Conservation (phyloP, 2,797 vertebrate species). For the Triplophysa yarkandensis region DNA sequence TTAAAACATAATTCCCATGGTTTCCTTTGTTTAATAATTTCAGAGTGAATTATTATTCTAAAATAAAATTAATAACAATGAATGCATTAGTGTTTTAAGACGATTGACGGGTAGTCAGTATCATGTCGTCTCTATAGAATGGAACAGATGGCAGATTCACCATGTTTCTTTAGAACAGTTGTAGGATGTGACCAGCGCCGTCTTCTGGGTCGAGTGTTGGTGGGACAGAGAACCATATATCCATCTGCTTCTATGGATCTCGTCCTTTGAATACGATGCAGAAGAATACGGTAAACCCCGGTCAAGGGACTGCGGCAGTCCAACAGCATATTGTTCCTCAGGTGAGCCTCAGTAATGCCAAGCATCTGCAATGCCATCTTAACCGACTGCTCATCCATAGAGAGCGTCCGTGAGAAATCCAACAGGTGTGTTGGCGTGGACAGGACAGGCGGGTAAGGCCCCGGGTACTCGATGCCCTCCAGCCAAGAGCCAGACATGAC, state of each 20-base stretch:
- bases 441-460: constrained; percentile 53
- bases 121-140: constrained; percentile 69
- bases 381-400: constrained; percentile 65
- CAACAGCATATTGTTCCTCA: constrained; percentile 60
- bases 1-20: too few species aligned
- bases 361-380: constrained; percentile 65
- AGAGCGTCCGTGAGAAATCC: constrained; percentile 51
- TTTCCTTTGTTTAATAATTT: too few species aligned
- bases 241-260: constrained; percentile 60
- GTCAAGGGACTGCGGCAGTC: constrained; percentile 70
- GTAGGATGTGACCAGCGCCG: constrained; percentile 53
- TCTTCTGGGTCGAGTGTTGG: constrained; percentile 50
- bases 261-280: constrained; percentile 72
- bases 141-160: constrained; percentile 64
- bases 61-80: too few species aligned
- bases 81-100: too few species aligned
- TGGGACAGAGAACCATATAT: constrained; percentile 42
- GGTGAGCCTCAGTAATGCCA: constrained; percentile 67
- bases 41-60: too few species aligned
- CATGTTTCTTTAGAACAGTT: constrained; percentile 51
- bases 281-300: constrained; percentile 70
- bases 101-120: too few species aligned
- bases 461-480: constrained; percentile 64
- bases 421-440: constrained; percentile 63
- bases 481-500: constrained; percentile 70